Base-by-base conservation (phyloP, 2,113 vertebrate species). In the Tylochromis polylepis region DNA sequence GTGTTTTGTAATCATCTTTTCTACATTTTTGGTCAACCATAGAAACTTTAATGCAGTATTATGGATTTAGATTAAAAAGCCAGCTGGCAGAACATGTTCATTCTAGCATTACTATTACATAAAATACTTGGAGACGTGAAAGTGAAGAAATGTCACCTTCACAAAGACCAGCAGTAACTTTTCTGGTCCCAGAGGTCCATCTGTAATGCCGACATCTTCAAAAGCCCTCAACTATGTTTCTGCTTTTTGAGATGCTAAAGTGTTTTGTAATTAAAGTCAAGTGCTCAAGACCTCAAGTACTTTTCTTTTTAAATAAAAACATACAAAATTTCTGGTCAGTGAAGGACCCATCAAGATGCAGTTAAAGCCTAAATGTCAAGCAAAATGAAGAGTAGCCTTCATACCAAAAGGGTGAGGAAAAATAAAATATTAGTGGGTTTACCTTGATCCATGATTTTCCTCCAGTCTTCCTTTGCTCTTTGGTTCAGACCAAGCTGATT, bases 181-280 rank as follows among this genome's bases (percentile, higher is more conserved):
- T 75, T 51, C 43, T 31, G 18, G 16, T 77, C 43, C 24, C 46
- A 77, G 27, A 1, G 70, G 24, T 53, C 43, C 43, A 59, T 2
- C 4, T 38, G 22, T 84, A 81, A 53, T 85, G 78, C 43, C 4
- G 1, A 41, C 46, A 49, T 15, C 34, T 56, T 9, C 8, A 15
- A 72, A 81, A 89, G 18, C 81, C 60, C 87, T 89, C 34, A 2
- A n/a, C 78, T 27, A 53, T 29, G 36, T 27, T 41, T 41, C 83
- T 85, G 8, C 38, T 46, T 83, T 55, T 78, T 27, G 72, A 67
- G 82, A 29, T 15, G 10, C 4, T 70, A 20, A 65, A 83, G 79
- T 75, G 62, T 43, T 85, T 91, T 60, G 36, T 14, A 15, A 83
- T 88, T 55, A 58, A 84, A 83, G 79, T 90, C 85, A 92, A 94